Evolutionary conservation across 2,888 invertebrate genomes (phyloP).

Genomic region (Apoderus coryli): DNA sequence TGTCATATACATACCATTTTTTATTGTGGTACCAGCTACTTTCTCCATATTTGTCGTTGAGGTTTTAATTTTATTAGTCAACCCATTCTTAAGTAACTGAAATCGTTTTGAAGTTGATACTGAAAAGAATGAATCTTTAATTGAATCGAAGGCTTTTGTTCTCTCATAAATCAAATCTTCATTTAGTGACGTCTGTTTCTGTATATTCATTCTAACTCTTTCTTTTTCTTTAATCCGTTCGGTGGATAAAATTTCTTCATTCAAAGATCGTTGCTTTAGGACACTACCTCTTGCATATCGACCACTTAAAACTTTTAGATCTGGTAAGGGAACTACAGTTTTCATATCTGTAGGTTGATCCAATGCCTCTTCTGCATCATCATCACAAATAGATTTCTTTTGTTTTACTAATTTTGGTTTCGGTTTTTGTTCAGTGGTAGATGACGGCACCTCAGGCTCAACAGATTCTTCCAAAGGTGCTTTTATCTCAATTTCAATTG

Average conservation of each 20-base stretch:
- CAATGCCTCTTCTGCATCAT: constrained; percentile 48
- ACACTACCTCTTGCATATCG: constrained; percentile 41
- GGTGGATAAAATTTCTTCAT: constrained; percentile 81
- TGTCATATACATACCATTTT: constrained; percentile 35
- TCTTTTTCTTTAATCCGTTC: constrained; percentile 74
- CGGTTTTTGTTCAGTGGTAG: constrained; percentile 20
- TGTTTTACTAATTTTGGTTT: constrained; percentile 72
- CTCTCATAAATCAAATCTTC: constrained; percentile 68
- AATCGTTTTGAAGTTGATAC: constrained; percentile 61
- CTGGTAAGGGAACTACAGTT: constrained; percentile 48
- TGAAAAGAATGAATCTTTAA: constrained; percentile 60
- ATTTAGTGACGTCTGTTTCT: constrained; percentile 78
- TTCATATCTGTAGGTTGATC: constrained; percentile 58
- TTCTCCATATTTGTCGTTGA: constrained; percentile 74
- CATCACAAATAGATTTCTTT: constrained; percentile 70
- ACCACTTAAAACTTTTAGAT: constrained; percentile 35
- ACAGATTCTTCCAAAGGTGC: not conserved
- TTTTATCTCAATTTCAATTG: not conserved
- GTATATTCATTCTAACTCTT: constrained; percentile 64
- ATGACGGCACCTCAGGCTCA: constrained; percentile 20
- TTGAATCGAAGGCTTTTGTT: constrained; percentile 50
- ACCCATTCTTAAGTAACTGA: constrained; percentile 63
- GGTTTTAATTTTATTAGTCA: constrained; percentile 70
- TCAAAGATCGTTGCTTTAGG: constrained; percentile 72
- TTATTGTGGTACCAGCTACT: constrained; percentile 51